phyloP scores from a whole-genome alignment of 2,113 vertebrate species.

The Sturnus vulgaris region DNA sequence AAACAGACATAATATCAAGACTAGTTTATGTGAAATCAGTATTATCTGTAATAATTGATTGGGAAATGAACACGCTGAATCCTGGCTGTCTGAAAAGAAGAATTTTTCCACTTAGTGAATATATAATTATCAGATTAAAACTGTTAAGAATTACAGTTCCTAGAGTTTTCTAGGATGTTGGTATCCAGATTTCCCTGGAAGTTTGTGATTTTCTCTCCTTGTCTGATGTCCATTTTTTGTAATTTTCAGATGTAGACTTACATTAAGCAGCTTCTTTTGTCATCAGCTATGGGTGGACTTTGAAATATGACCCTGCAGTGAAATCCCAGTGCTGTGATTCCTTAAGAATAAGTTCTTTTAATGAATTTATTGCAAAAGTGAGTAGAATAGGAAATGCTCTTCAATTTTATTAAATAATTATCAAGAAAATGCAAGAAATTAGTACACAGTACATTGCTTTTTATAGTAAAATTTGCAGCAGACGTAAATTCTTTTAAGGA shows the following conservation, averaged over 20 bases:
- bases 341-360: neutral
- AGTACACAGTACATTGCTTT: neutral
- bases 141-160: accelerated
- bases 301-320: neutral
- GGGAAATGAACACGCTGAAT: neutral
- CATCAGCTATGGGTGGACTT: neutral
- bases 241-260: neutral
- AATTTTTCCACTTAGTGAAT: neutral
- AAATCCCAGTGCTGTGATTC: neutral
- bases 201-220: neutral
- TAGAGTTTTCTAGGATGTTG: neutral
- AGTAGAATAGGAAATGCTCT: neutral
- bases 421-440: neutral
- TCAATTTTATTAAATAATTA: neutral
- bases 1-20: neutral
- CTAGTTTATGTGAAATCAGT: neutral
- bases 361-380: neutral
- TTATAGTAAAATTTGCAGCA: neutral
- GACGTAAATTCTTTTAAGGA: neutral
- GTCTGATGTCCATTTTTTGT: neutral
- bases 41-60: neutral
- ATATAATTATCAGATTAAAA: neutral
- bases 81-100: neutral
- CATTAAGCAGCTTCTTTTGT: neutral
- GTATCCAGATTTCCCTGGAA: neutral